Conservation (phyloP, 1,140 invertebrate species). For the Armadillidium nasatum region DNA sequence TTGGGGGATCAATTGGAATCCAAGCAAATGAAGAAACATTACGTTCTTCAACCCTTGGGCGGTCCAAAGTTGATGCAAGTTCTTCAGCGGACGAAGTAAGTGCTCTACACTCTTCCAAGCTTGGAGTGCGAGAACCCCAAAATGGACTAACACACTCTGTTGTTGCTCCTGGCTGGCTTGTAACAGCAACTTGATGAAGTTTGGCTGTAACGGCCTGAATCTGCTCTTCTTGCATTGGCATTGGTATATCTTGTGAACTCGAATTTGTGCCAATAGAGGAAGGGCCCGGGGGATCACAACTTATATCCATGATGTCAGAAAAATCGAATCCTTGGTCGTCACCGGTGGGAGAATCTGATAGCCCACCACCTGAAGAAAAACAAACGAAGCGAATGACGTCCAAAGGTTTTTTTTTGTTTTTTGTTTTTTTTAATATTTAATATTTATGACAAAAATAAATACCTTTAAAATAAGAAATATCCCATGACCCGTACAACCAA, state of each 20-base stretch:
- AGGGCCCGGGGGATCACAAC: background rate
- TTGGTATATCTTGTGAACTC: background rate
- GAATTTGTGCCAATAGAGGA: background rate
- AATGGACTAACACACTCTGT: background rate
- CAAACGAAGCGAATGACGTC: background rate
- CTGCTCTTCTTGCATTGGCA: background rate
- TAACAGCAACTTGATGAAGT: background rate
- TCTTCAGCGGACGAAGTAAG: background rate
- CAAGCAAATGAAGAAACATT: background rate
- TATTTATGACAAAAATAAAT: no score
- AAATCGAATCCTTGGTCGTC: constrained; percentile 1
- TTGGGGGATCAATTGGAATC: background rate
- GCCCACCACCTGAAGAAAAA: background rate
- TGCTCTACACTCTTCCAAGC: background rate
- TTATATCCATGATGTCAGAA: constrained; percentile 1
- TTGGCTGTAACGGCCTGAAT: background rate
- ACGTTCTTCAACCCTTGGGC: background rate
- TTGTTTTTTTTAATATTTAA: no score
- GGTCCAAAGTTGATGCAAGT: background rate
- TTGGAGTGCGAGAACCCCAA: background rate
- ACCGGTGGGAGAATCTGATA: background rate
- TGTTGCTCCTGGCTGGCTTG: background rate
- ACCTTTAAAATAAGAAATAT: no score
- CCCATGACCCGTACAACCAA: no score
- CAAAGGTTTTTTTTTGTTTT: no score